A percentile compares a stretch with the other conserved stretches of the same genome.
Conservation (phyloP, 2,888 invertebrate species). For the Hirtodrosophila histrioides region DNA sequence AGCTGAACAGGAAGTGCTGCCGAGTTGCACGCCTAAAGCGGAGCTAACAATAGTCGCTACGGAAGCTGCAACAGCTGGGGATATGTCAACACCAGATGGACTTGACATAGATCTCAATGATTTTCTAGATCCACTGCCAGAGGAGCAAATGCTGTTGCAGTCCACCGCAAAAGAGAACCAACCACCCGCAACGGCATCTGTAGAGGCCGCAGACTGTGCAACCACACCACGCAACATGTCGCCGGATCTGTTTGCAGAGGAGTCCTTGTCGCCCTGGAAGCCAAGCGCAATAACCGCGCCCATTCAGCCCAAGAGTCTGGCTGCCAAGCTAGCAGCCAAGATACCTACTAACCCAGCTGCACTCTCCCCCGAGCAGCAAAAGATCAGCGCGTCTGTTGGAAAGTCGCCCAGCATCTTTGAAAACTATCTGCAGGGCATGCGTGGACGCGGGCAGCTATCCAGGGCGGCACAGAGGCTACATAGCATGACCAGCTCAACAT, state of each 20-base stretch:
- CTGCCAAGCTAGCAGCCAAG: conserved; percentile 61
- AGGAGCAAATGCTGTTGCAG: conserved; percentile 64
- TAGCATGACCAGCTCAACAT: conserved; percentile 23
- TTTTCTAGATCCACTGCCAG: conserved; percentile 85
- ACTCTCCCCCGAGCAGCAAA: conserved; percentile 41
- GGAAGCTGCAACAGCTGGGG: neutral
- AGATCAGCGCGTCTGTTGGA: neutral
- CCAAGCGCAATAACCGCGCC: conserved; percentile 4
- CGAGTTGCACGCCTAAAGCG: neutral
- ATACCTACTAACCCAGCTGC: neutral
- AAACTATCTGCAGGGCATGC: conserved; percentile 65
- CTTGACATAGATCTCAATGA: conserved; percentile 84
- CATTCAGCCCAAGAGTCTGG: conserved; percentile 35
- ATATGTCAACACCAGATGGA: conserved; percentile 21
- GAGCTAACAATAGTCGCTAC: conserved; percentile 15
- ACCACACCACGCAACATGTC: conserved; percentile 52
- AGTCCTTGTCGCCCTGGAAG: conserved; percentile 57
- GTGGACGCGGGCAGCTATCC: conserved; percentile 61
- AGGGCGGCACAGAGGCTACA: conserved; percentile 52
- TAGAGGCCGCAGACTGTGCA: neutral
- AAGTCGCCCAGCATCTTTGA: conserved; percentile 75
- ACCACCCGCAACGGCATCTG: neutral
- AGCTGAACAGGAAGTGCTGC: neutral
- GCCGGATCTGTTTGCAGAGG: conserved; percentile 76
- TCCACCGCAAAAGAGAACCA: conserved; percentile 11